phyloP scores from a whole-genome alignment of 2,797 vertebrate genomes.

The Tangara arthus region DNA sequence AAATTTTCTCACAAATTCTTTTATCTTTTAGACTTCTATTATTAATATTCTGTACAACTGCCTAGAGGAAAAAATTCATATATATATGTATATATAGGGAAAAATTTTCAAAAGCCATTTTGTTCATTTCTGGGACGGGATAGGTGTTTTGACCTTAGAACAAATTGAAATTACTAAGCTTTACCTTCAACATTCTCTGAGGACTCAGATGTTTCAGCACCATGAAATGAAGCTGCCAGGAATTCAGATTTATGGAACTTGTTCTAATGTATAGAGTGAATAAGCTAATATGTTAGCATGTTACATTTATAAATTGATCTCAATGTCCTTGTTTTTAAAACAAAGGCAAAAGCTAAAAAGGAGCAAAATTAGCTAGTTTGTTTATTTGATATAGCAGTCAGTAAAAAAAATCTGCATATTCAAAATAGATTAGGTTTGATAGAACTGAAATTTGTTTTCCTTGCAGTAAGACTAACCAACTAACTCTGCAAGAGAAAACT shows the following conservation, averaged over 20 bases:
- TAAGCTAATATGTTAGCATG: background rate
- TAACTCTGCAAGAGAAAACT: background rate
- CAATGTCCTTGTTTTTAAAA: background rate
- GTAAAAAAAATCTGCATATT: fast-evolving
- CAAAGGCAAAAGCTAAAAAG: background rate
- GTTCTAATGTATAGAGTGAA: background rate
- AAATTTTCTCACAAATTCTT: background rate
- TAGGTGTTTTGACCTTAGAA: slow-evolving; percentile 29
- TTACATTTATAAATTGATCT: background rate
- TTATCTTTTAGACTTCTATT: background rate
- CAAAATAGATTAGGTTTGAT: background rate
- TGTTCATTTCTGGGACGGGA: background rate
- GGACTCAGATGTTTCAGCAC: background rate
- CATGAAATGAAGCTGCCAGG: slow-evolving; percentile 27
- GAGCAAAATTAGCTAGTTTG: background rate
- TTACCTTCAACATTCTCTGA: background rate
- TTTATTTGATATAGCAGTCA: background rate
- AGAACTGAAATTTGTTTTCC: background rate
- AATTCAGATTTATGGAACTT: slow-evolving; percentile 40
- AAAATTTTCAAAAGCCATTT: background rate
- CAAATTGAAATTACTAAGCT: slow-evolving; percentile 3
- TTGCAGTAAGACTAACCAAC: background rate
- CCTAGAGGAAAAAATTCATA: background rate
- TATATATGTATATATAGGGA: background rate
- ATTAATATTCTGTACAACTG: background rate